These are phyloP conservation scores for Acipenser transmontanus DNA, from an alignment of 2,797 vertebrate species.

Conservation along the genomic window DNA sequence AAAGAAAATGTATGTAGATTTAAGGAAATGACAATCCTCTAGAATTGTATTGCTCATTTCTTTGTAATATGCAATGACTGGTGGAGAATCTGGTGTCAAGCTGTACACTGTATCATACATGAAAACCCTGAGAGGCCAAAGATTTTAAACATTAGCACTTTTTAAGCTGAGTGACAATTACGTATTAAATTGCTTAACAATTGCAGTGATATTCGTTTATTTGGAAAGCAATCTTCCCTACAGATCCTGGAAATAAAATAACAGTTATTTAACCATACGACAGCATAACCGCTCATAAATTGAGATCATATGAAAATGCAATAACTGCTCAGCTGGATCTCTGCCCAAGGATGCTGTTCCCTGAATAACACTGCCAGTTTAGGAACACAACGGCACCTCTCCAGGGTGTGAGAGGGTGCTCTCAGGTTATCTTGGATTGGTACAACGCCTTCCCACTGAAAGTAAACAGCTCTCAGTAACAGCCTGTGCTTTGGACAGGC, in stretches of 20 bases:
- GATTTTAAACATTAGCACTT: too few relatives aligned
- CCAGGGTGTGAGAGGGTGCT: slow-evolving; percentile 30
- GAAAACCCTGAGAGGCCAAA: too few relatives aligned
- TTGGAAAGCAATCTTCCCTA: not conserved
- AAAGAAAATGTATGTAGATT: too few relatives aligned
- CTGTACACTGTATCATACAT: too few relatives aligned
- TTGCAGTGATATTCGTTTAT: too few relatives aligned
- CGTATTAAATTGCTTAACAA: too few relatives aligned
- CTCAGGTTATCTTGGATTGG: slow-evolving; percentile 59
- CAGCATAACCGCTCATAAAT: not conserved
- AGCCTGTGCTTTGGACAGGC: slow-evolving; percentile 67
- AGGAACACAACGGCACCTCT: slow-evolving; percentile 24
- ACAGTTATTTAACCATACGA: not conserved
- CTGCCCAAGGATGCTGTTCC: slow-evolving; percentile 40
- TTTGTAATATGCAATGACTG: too few relatives aligned
- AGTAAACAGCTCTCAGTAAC: slow-evolving; percentile 76
- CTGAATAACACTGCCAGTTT: slow-evolving; percentile 39
- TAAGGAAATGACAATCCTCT: too few relatives aligned
- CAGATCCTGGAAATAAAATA: slow-evolving; percentile 1
- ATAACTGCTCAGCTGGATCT: slow-evolving; percentile 40
- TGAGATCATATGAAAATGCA: not conserved
- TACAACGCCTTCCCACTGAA: slow-evolving; percentile 52
- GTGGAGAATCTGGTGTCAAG: too few relatives aligned
- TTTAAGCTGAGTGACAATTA: too few relatives aligned
- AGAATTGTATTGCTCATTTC: too few relatives aligned